Base-by-base conservation (phyloP, 64 coral and sea anemone genomes). In the Pachyseris speciosa region DNA sequence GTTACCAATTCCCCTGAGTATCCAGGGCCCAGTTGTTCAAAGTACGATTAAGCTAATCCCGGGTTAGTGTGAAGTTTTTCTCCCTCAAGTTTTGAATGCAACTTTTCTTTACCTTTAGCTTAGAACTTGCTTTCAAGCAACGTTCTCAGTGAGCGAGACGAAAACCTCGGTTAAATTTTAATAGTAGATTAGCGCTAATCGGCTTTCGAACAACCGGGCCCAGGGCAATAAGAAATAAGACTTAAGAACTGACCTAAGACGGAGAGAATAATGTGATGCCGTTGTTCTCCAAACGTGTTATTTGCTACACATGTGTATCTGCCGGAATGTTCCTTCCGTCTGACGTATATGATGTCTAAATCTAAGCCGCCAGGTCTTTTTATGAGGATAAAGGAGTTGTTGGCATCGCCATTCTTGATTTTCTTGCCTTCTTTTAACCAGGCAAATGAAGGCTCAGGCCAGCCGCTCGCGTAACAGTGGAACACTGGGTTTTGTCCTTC, bases 401-500 rank as follows among this genome's bases (percentile, higher is more conserved):
- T 1, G 6, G 33, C 77, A 24, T 81, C 77, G 11, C 77, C 52
- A 25, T 61, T 9, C 11, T 63, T 60, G 19, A 81, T 60, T 30
- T 39, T 24, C 36, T 6, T 61, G 12, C 53, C 77, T 3, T 81
- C 53, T 38, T 81, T 81, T 1, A 61, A 34, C 77, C 77, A 81
- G 1, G 53, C 22, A 17, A 81, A 41, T 37, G 53, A 81, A 61
- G 77, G 77, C n/a, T 58, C 13, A 3, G 77, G 77, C 77, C 77
- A 81, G 19, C 77, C 77, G 22, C 31, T 61, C 20, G 77, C 77
- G 31, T 81, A 81, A 22, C 77, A 81, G 20, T 81, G 51, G 77
- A 81, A 81, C 15, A 81, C 77, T 10, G 52, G 17, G 24, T 40
- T 40, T 8, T 29, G 29, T 11, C 77, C 77, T 26, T 40, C 77